Conservation (phyloP, 2,888 invertebrate genomes). For the Myopa tessellatipennis region DNA sequence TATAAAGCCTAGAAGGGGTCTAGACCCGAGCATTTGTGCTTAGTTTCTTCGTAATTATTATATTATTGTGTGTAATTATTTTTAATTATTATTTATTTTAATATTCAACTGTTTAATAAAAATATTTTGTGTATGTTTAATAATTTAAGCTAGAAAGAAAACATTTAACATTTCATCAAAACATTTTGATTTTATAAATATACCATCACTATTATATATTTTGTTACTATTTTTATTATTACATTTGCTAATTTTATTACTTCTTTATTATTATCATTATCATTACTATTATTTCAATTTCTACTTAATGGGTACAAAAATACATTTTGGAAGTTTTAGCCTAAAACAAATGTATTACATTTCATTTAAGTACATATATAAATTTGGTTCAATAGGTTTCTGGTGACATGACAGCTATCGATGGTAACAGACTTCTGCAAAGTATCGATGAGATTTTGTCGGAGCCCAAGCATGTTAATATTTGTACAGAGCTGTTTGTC, state of each 20-base stretch:
- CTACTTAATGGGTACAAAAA: constrained; percentile 4
- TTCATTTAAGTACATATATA: not conserved
- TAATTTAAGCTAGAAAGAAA: not conserved
- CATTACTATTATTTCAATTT: not conserved
- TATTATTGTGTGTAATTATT: not conserved
- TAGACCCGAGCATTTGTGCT: not conserved
- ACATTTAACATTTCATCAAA: not conserved
- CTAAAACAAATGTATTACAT: constrained; percentile 20
- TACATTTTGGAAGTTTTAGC: constrained; percentile 34
- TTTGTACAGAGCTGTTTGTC: constrained; percentile 15
- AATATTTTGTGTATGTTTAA: not conserved
- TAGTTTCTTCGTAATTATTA: not conserved
- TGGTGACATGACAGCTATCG: constrained; percentile 36
- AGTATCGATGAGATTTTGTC: not conserved
- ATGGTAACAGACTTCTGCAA: constrained; percentile 34
- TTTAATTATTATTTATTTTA: not conserved
- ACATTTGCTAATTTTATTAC: not conserved
- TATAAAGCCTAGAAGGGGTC: too few relatives aligned
- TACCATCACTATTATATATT: not conserved
- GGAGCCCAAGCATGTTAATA: constrained; percentile 1
- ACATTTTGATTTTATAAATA: not conserved
- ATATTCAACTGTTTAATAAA: not conserved
- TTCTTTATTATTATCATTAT: not conserved
- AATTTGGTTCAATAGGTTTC: constrained; percentile 34
- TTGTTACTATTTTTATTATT: not conserved